Evolutionary conservation across 2,113 vertebrate genomes (phyloP), one percentile per base, ranked within the genome.

Genomic region (Amphilophus citrinellus): DNA sequence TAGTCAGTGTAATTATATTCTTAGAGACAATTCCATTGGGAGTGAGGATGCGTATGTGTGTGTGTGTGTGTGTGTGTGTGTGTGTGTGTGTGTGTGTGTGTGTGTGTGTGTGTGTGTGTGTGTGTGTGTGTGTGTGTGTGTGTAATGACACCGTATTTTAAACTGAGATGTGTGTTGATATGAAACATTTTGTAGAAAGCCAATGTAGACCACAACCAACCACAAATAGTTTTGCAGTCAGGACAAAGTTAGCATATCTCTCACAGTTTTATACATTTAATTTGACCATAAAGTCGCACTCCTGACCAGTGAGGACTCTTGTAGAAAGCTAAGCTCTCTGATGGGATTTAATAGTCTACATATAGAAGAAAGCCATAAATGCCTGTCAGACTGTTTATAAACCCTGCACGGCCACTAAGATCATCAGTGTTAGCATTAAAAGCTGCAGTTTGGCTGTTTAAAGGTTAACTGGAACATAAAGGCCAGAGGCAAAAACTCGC

Each of bases 361-460:
- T 80, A 39, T 39, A 80, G 37, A 83, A 61, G 62, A 75, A 77
- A 60, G 58, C 61, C 15, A 79, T 87, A 79, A 89, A 87, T 18
- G 80, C 6, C 80, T 56, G 17, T 78, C 50, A 37, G 82, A 44
- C 60, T 80, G 57, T 85, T 87, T 87, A 78, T 80, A 79, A 84
- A 77, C 30, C 65, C 39, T 0, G 6, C 42, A 17, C 35, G 20
- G 57, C 39, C 75, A 8, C 42, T 75, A 24, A 61, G 35, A 75
- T 88, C 17, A 85, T 84, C 76, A 42, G 32, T 63, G 71, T 73
- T 73, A n/a, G 57, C 47, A 61, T 39, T 85, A 59, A 83, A 79
- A 83, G 27, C 59, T 27, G 47, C 59, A 53, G 20, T 80, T 56
- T 79, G 44, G 73, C 58, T 4, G 11, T 80, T 60, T 58, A 62